Evolutionary conservation across 1,140 invertebrate species (phyloP).

Genomic region (Drosophila lowei): DNA sequence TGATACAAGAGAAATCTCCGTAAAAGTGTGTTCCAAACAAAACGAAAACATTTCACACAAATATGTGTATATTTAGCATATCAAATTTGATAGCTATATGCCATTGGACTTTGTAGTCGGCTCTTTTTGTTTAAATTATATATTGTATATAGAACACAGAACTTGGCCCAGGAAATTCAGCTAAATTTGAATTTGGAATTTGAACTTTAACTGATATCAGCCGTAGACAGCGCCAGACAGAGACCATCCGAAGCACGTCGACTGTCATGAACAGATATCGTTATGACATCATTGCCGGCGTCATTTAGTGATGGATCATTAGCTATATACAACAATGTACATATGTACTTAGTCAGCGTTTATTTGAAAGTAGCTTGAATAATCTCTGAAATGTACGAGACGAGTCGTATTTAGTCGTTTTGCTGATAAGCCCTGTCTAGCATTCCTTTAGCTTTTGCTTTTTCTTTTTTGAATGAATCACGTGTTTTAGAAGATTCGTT

Average conservation of each 20-base stretch:
- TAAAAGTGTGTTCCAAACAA: too few species aligned
- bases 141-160: not conserved
- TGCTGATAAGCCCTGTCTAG: constrained; percentile 37
- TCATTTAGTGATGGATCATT: constrained; percentile 50
- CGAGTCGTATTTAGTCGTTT: constrained; percentile 1
- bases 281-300: constrained; percentile 58
- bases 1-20: too few species aligned
- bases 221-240: constrained; percentile 6
- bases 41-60: not conserved
- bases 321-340: constrained; percentile 13
- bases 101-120: constrained; percentile 19
- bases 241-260: constrained; percentile 15
- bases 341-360: constrained; percentile 21
- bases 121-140: not conserved
- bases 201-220: constrained; percentile 53
- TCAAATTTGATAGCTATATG: not conserved
- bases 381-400: constrained; percentile 11
- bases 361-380: constrained; percentile 4
- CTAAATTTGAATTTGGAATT: constrained; percentile 57
- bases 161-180: not conserved
- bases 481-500: constrained; percentile 11
- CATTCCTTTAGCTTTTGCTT: not conserved
- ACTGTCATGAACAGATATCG: constrained; percentile 24
- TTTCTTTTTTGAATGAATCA: constrained; percentile 30
- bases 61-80: not conserved